These are phyloP conservation scores for Abrostola tripartita DNA, from an alignment of 2,888 invertebrate species.

Conservation along the genomic window DNA sequence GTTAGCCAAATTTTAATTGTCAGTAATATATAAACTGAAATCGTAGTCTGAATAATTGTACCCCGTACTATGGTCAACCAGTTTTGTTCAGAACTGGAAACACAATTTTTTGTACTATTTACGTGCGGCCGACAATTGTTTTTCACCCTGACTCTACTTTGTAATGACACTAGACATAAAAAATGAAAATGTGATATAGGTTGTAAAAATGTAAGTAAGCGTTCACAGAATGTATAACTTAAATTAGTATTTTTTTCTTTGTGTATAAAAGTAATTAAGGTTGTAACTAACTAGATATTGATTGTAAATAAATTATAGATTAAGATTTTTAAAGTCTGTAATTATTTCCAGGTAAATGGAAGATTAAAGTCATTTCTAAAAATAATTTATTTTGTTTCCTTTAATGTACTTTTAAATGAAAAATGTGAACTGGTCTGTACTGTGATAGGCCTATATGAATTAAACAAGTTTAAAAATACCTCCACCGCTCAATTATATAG, in stretches of 20 bases:
- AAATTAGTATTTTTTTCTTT: conserved; percentile 67
- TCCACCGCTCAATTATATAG: too few relatives aligned
- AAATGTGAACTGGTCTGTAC: conserved; percentile 6
- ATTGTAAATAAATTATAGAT: conserved; percentile 84
- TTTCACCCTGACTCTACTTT: conserved; percentile 42
- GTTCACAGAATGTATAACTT: conserved; percentile 76
- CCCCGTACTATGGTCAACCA: background rate
- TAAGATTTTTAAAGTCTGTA: conserved; percentile 88
- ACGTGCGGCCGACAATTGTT: conserved; percentile 17
- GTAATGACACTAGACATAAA: conserved; percentile 75
- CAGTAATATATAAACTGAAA: background rate
- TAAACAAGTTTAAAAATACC: too few relatives aligned
- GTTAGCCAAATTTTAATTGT: conserved; percentile 4
- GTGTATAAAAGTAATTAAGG: conserved; percentile 76
- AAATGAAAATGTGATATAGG: conserved; percentile 87
- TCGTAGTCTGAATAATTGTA: background rate
- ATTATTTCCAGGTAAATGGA: conserved; percentile 83
- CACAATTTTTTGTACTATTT: conserved; percentile 4
- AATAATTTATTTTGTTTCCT: conserved; percentile 57
- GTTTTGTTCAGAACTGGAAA: background rate
- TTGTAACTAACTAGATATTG: conserved; percentile 76
- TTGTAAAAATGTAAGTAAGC: conserved; percentile 84
- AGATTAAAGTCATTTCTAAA: conserved; percentile 86
- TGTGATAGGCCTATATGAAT: too few relatives aligned
- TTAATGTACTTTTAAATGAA: too few relatives aligned